Evolutionary conservation across 2,113 vertebrate genomes (phyloP).

Genomic region (Corythaixoides concolor): DNA sequence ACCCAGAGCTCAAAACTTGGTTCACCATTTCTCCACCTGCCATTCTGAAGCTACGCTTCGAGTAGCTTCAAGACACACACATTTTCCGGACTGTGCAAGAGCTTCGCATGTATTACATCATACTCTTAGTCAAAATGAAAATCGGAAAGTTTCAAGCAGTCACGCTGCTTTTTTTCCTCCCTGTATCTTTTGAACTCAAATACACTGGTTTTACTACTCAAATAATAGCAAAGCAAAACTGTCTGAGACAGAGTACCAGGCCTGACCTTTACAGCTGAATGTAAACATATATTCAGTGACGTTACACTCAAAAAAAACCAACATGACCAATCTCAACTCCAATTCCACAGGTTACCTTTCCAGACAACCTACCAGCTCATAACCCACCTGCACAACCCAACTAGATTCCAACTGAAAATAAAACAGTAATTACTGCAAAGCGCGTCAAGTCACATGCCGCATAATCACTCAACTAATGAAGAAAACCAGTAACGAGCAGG

Average conservation of each 20-base stretch:
- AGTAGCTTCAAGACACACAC: no score
- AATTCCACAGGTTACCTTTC: not conserved
- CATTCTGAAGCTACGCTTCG: not conserved
- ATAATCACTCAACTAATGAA: not conserved
- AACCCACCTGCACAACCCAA: not conserved
- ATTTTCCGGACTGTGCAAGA: not conserved
- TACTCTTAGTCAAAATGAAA: not conserved
- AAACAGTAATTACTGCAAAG: not conserved
- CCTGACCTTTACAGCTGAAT: not conserved
- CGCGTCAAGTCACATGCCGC: not conserved
- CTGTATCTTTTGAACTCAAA: not conserved
- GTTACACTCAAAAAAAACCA: not conserved
- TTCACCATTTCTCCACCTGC: not conserved
- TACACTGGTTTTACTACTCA: not conserved
- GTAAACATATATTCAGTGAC: not conserved
- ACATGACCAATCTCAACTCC: not conserved
- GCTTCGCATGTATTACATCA: accelerated
- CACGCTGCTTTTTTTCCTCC: accelerated
- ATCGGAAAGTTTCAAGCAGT: not conserved
- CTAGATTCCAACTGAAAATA: not conserved
- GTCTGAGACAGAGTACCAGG: not conserved
- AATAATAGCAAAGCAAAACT: not conserved
- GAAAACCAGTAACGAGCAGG: accelerated
- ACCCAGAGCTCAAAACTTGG: not conserved
- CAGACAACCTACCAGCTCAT: not conserved